phyloP scores from a whole-genome alignment of 2,113 vertebrate species.

The Esox niger region DNA sequence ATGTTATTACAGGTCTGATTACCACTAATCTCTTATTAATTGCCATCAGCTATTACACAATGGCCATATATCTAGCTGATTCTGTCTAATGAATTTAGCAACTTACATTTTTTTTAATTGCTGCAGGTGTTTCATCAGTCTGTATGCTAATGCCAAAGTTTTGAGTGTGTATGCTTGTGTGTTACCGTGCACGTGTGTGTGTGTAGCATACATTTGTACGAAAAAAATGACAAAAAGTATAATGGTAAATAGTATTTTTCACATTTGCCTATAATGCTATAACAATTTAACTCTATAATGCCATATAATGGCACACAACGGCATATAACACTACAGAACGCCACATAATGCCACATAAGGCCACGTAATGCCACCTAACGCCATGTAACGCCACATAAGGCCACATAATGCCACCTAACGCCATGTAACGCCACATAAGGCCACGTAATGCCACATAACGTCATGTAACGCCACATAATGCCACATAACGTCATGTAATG shows the following conservation, averaged over 20 bases:
- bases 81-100: slow-evolving; percentile 74
- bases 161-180: slow-evolving; percentile 25
- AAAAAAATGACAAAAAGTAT: not conserved
- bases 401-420: too few species aligned
- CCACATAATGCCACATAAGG: too few species aligned
- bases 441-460: too few species aligned
- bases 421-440: too few species aligned
- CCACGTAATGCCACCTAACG: too few species aligned
- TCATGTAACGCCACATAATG: too few species aligned
- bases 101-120: slow-evolving; percentile 69
- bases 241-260: slow-evolving; percentile 49
- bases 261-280: slow-evolving; percentile 19
- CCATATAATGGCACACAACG: too few species aligned
- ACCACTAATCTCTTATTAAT: slow-evolving; percentile 79
- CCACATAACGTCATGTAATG: too few species aligned
- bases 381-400: too few species aligned
- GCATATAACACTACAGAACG: too few species aligned
- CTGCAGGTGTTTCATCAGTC: slow-evolving; percentile 63
- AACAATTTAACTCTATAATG: slow-evolving; percentile 37
- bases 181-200: slow-evolving; percentile 8
- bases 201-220: slow-evolving; percentile 14
- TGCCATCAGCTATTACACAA: slow-evolving; percentile 76
- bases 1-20: slow-evolving; percentile 75
- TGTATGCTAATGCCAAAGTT: slow-evolving; percentile 34
- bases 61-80: slow-evolving; percentile 74